Percentiles rank a stretch among this genome's conserved stretches.
Conservation (phyloP, 2,797 vertebrate genomes). For the Myotis planiceps region DNA sequence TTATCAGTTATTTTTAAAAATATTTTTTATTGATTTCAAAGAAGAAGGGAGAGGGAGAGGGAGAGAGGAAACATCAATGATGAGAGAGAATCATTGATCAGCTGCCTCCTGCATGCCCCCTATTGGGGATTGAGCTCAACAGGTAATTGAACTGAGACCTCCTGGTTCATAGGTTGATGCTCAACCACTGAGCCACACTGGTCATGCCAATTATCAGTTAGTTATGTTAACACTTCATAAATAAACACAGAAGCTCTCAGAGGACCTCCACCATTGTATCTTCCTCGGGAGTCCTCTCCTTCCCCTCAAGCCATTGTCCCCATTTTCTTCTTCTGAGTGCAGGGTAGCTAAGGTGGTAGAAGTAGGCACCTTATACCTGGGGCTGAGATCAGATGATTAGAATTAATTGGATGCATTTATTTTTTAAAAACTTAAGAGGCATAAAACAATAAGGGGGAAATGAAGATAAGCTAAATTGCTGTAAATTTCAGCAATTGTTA, state of each 20-base stretch:
- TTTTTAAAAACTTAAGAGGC: constrained; percentile 32
- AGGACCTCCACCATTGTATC: neutral
- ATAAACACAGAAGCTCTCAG: neutral
- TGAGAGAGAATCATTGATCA: too few species aligned
- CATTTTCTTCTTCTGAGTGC: neutral
- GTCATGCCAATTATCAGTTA: neutral
- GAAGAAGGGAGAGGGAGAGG: too few species aligned
- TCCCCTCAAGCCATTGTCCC: neutral
- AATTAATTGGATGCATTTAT: neutral
- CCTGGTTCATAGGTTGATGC: too few species aligned
- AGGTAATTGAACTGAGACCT: too few species aligned
- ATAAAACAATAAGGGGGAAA: neutral
- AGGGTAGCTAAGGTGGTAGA: neutral
- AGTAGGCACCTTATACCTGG: neutral
- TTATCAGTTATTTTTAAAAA: neutral
- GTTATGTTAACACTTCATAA: neutral
- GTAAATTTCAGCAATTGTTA: constrained; percentile 46
- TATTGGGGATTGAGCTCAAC: too few species aligned
- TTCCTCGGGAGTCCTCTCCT: neutral
- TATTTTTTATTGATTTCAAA: too few species aligned
- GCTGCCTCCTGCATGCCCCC: too few species aligned
- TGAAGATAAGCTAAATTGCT: constrained; percentile 49
- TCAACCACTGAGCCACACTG: too few species aligned
- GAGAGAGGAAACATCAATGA: too few species aligned
- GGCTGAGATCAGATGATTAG: neutral